Evolutionary conservation across 2,797 vertebrate genomes (phyloP), one percentile per base, ranked within the genome.

Genomic region (Sylvia borin): DNA sequence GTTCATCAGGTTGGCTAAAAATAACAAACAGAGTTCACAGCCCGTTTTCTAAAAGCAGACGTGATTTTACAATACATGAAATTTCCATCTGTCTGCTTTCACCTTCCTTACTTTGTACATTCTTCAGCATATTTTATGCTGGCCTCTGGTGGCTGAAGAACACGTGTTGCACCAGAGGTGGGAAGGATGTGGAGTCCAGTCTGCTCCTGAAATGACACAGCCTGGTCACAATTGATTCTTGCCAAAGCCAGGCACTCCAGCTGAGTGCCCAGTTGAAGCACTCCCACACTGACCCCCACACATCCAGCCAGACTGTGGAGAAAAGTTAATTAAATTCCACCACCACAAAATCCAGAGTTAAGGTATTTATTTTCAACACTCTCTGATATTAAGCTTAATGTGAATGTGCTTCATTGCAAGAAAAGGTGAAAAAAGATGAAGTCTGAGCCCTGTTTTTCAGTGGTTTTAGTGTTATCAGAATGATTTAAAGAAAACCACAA

Each of bases 1-100:
- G 95, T 93, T 62, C 88, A 78, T 67, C 79, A 55, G 54, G 27
- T 75, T 89, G 40, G 29, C 73, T 94, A 65, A 91, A 97, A 97
- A 84, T 73, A 94, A 90, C 25, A 55, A 90, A 80, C 74, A 58
- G 42, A 58, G 62, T 21, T 55, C 88, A 51, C 38, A 90, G 74
- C 55, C 82, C 83, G 70, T 76, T 94, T 92, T 45, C 58, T 77
- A 74, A 62, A 79, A 94, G 70, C 57, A 85, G 90, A 24, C 43
- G 20, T 65, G 42, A 48, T 54, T 80, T 92, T 77, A 45, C 75
- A 88, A 64, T 84, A 74, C 6, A 36, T n/a, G 40, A 82, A 84
- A 40, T 72, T 66, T 74, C 75, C 57, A 32, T 66, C 54, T 70
- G 54, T 48, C 85, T 60, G 36, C 71, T 76, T 78, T 75, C 68